phyloP scores from a whole-genome alignment of 2,888 invertebrate genomes.

The Drosophila percnosoma region DNA sequence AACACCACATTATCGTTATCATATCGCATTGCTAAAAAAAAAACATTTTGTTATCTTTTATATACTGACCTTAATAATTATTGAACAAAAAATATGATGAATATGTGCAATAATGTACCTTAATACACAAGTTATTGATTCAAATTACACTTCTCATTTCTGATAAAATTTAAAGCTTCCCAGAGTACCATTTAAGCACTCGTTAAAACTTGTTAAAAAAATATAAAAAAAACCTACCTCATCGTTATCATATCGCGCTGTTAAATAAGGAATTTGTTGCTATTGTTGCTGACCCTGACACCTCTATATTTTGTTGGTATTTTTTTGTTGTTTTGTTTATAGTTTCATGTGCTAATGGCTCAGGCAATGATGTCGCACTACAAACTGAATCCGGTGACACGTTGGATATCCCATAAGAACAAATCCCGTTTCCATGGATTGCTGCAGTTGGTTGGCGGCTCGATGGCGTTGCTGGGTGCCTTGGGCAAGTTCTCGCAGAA shows the following conservation, averaged over 20 bases:
- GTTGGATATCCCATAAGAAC: constrained; percentile 79
- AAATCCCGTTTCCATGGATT: constrained; percentile 81
- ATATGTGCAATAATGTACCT: background rate
- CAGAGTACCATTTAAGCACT: background rate
- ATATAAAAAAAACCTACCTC: background rate
- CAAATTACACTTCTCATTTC: background rate
- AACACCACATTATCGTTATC: background rate
- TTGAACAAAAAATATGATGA: background rate
- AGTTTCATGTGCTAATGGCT: constrained; percentile 83
- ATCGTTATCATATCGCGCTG: background rate
- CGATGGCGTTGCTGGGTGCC: constrained; percentile 79
- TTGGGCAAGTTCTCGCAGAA: constrained; percentile 79
- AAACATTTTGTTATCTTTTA: background rate
- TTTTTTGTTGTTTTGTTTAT: constrained; percentile 12
- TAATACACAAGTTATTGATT: background rate
- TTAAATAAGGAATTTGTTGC: background rate
- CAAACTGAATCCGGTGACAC: constrained; percentile 80
- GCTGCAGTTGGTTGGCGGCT: constrained; percentile 81
- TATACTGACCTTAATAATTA: background rate
- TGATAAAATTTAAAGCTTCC: background rate
- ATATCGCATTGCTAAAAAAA: background rate
- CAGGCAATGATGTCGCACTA: constrained; percentile 84
- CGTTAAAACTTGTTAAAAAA: background rate
- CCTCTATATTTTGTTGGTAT: background rate
- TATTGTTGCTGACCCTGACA: constrained; percentile 7